These are phyloP conservation scores for Leptodirus hochenwartii DNA, from an alignment of 2,888 invertebrate genomes.

Conservation along the genomic window DNA sequence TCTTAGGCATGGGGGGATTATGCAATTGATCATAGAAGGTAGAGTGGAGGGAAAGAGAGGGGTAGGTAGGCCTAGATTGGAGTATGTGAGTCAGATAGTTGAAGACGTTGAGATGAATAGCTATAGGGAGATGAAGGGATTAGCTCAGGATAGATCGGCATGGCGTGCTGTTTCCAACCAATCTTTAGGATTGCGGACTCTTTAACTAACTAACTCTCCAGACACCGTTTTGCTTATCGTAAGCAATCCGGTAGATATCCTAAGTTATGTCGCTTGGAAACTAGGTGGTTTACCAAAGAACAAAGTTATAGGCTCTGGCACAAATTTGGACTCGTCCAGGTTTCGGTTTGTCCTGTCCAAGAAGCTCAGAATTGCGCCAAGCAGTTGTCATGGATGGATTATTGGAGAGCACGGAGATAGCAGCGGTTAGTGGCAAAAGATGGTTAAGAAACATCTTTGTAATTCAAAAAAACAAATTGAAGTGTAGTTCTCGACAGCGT, in stretches of 20 bases:
- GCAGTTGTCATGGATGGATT: slow-evolving; percentile 81
- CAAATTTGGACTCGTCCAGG: slow-evolving; percentile 81
- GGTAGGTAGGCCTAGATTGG: too few species aligned
- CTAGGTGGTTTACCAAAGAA: slow-evolving; percentile 75
- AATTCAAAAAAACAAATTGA: neutral
- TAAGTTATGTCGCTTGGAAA: slow-evolving; percentile 92
- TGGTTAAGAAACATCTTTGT: neutral
- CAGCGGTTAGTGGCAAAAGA: slow-evolving; percentile 18
- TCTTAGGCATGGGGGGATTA: too few species aligned
- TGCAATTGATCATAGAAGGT: too few species aligned
- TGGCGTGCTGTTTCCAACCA: too few species aligned
- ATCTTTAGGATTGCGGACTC: too few species aligned
- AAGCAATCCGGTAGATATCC: slow-evolving; percentile 82
- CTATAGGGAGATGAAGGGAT: too few species aligned
- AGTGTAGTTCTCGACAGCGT: neutral
- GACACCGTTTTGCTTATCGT: slow-evolving; percentile 72
- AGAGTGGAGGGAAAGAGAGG: too few species aligned
- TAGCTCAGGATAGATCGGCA: too few species aligned
- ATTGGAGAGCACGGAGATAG: slow-evolving; percentile 86
- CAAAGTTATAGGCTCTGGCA: slow-evolving; percentile 78
- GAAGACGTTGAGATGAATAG: too few species aligned
- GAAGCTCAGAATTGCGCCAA: slow-evolving; percentile 60
- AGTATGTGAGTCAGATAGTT: too few species aligned
- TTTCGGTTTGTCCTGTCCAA: slow-evolving; percentile 80
- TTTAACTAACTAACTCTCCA: too few species aligned